Evolutionary conservation across 2,888 invertebrate species (phyloP).

Genomic region (Nycteola revayana): DNA sequence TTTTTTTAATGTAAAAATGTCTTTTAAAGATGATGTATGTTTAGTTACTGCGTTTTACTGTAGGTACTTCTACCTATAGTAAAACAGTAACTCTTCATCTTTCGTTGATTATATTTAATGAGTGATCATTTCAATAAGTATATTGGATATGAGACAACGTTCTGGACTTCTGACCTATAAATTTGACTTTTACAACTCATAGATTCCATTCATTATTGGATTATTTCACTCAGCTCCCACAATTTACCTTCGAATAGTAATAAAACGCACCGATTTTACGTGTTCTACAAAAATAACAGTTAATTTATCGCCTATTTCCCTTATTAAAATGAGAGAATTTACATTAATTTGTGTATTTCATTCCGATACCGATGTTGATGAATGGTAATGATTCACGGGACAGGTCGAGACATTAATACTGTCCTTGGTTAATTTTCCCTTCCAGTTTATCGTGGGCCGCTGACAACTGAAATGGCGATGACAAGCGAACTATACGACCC

Average conservation of each 20-base stretch:
- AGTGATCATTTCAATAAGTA: too few relatives aligned
- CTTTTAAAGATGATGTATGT: slow-evolving; percentile 1
- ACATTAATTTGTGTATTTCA: slow-evolving; percentile 33
- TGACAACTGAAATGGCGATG: slow-evolving; percentile 54
- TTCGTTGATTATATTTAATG: too few relatives aligned
- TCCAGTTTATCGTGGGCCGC: slow-evolving; percentile 46
- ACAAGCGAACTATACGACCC: slow-evolving; percentile 42
- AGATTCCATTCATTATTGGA: slow-evolving; percentile 1
- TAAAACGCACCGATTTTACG: slow-evolving; percentile 20
- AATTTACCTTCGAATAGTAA: slow-evolving; percentile 16
- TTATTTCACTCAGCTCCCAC: slow-evolving; percentile 9
- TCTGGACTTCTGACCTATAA: not conserved
- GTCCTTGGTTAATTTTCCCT: slow-evolving; percentile 44
- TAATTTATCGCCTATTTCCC: slow-evolving; percentile 31
- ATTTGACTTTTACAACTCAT: slow-evolving; percentile 8
- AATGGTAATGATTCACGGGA: slow-evolving; percentile 41
- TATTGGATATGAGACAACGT: too few relatives aligned
- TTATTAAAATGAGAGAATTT: slow-evolving; percentile 33
- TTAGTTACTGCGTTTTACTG: too few relatives aligned
- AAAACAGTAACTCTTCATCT: too few relatives aligned
- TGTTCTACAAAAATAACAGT: slow-evolving; percentile 20
- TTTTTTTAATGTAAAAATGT: slow-evolving; percentile 14
- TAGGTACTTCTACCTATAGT: too few relatives aligned
- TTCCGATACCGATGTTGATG: slow-evolving; percentile 46
- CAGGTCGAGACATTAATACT: slow-evolving; percentile 44